Conservation (phyloP, 2,113 vertebrate genomes). For the Otocyon megalotis region DNA sequence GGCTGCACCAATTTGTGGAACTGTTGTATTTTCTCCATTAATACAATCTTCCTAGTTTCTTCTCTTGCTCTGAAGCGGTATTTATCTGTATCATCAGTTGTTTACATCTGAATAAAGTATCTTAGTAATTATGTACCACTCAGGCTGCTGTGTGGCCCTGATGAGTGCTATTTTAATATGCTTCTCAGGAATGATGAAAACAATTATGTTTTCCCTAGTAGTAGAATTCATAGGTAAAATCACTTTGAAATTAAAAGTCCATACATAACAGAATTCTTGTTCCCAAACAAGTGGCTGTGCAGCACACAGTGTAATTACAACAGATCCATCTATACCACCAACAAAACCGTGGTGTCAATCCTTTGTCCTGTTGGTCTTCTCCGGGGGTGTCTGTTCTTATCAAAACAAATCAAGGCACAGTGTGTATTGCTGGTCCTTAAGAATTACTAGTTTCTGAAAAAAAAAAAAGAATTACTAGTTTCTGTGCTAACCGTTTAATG, state of each 20-base stretch:
- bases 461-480: slow-evolving; percentile 27
- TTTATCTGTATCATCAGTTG: not conserved
- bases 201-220: slow-evolving; percentile 35
- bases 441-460: not conserved
- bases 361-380: not conserved
- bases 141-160: not conserved
- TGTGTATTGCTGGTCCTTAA: not conserved
- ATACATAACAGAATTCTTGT: not conserved
- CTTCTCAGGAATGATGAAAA: slow-evolving; percentile 52
- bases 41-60: not conserved
- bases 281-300: not conserved
- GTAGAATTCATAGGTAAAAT: slow-evolving; percentile 60
- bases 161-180: slow-evolving; percentile 11
- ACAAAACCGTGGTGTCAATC: not conserved
- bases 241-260: slow-evolving; percentile 47
- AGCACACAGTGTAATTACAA: not conserved
- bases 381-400: not conserved
- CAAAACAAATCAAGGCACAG: slow-evolving; percentile 21
- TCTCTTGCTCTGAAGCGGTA: not conserved
- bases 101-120: slow-evolving; percentile 45
- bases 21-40: slow-evolving; percentile 17
- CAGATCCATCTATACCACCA: not conserved
- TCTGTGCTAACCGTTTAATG: slow-evolving; percentile 34
- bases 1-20: not conserved
- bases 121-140: not conserved